These are phyloP conservation scores for Harpalus rufipes DNA, from an alignment of 2,888 invertebrate species.

Conservation along the genomic window DNA sequence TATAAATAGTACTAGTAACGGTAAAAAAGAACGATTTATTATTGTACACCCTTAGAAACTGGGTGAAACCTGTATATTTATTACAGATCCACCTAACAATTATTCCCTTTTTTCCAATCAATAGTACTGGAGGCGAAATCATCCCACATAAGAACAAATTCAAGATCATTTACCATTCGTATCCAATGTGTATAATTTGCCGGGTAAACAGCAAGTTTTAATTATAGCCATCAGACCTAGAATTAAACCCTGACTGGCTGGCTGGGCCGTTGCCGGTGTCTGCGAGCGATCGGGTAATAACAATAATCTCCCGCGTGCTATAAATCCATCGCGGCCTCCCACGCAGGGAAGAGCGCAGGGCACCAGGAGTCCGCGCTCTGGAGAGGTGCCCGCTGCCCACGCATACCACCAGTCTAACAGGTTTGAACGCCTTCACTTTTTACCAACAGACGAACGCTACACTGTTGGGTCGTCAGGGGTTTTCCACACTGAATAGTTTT, in stretches of 20 bases:
- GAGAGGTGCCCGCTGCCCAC: slow-evolving; percentile 58
- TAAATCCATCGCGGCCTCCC: slow-evolving; percentile 61
- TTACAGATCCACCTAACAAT: slow-evolving; percentile 44
- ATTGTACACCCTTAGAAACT: slow-evolving; percentile 25
- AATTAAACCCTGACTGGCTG: slow-evolving; percentile 44
- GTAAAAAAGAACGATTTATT: slow-evolving; percentile 24
- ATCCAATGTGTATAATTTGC: slow-evolving; percentile 48
- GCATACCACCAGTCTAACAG: slow-evolving; percentile 74
- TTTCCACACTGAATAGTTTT: too few species aligned
- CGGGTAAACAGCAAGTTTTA: slow-evolving; percentile 54
- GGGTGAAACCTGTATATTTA: slow-evolving; percentile 44
- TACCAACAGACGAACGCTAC: slow-evolving; percentile 71
- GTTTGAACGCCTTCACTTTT: slow-evolving; percentile 78
- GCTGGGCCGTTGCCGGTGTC: not conserved
- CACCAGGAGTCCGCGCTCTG: slow-evolving; percentile 51
- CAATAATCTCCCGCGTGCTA: slow-evolving; percentile 59
- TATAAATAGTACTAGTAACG: slow-evolving; percentile 12
- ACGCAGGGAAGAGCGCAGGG: slow-evolving; percentile 26
- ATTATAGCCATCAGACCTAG: slow-evolving; percentile 53
- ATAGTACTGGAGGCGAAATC: slow-evolving; percentile 48
- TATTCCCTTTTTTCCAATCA: slow-evolving; percentile 44
- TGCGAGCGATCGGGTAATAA: slow-evolving; percentile 61
- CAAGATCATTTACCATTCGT: slow-evolving; percentile 54
- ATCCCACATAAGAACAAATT: slow-evolving; percentile 44
- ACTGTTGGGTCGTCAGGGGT: slow-evolving; percentile 29